These are phyloP conservation scores for Sminthurides aquaticus DNA, from an alignment of 2,888 invertebrate species.

Conservation along the genomic window DNA sequence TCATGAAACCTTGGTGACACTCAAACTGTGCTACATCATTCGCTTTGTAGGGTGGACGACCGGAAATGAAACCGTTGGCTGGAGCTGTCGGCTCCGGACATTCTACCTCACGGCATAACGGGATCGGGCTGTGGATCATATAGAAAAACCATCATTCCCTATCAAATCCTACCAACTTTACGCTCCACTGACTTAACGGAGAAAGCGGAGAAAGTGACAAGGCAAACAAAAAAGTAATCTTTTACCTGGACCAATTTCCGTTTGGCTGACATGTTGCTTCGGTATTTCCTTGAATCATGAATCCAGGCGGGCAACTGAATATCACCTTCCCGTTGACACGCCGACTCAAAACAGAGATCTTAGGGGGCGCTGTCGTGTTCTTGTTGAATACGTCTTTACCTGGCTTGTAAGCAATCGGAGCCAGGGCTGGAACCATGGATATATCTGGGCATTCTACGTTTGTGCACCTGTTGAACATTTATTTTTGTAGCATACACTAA, in stretches of 20 bases:
- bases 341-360: conserved; percentile 62
- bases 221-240: too few species aligned
- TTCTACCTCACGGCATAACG: conserved; percentile 57
- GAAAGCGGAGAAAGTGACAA: too few species aligned
- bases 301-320: conserved; percentile 70
- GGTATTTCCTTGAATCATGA: conserved; percentile 63
- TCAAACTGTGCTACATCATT: conserved; percentile 81
- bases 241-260: conserved; percentile 69
- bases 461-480: not conserved
- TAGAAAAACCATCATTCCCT: not conserved
- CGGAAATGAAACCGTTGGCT: conserved; percentile 69
- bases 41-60: conserved; percentile 67
- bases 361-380: conserved; percentile 31
- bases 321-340: conserved; percentile 73
- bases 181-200: not conserved
- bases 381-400: conserved; percentile 50
- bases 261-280: conserved; percentile 43
- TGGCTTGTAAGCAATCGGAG: conserved; percentile 27
- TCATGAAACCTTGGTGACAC: conserved; percentile 78
- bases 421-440: conserved; percentile 34
- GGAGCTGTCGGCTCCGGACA: conserved; percentile 68
- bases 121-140: not conserved
- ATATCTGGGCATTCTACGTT: conserved; percentile 41
- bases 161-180: not conserved
- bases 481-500: too few species aligned